Evolutionary conservation across 1,140 invertebrate genomes (phyloP).

Genomic region (Ditylenchus dipsaci): DNA sequence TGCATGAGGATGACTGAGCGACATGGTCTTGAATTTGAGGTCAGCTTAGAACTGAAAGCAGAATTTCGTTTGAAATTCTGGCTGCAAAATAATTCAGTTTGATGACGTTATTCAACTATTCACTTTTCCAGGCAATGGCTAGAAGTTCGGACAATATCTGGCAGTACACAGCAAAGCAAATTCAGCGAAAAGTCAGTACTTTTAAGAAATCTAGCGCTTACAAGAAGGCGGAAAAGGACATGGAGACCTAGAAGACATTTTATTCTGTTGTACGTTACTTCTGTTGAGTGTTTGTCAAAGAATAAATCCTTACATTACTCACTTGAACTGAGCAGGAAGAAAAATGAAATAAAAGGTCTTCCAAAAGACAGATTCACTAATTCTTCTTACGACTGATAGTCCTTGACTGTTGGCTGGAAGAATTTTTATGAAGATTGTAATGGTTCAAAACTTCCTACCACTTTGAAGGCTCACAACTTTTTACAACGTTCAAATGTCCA

Average conservation of each 20-base stretch:
- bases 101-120: neutral
- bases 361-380: too few species aligned
- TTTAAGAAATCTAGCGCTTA: conserved; percentile 11
- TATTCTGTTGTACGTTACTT: neutral
- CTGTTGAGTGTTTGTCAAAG: neutral
- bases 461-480: too few species aligned
- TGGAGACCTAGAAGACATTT: neutral
- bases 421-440: too few species aligned
- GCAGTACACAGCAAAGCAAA: conserved; percentile 18
- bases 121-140: conserved; percentile 14
- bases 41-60: neutral
- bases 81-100: neutral
- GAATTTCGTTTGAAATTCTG: neutral
- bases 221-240: neutral
- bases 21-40: conserved; percentile 3
- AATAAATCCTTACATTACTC: neutral
- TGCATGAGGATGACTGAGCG: conserved; percentile 2
- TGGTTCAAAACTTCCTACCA: too few species aligned
- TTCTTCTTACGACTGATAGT: too few species aligned
- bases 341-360: too few species aligned
- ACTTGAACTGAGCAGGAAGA: too few species aligned
- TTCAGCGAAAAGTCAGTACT: conserved; percentile 7
- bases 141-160: conserved; percentile 14
- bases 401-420: too few species aligned
- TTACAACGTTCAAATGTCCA: too few species aligned